A percentile compares a stretch with the other conserved stretches of the same genome.
phyloP scores from a whole-genome alignment of 2,113 vertebrate species.

The Epinephelus fuscoguttatus region DNA sequence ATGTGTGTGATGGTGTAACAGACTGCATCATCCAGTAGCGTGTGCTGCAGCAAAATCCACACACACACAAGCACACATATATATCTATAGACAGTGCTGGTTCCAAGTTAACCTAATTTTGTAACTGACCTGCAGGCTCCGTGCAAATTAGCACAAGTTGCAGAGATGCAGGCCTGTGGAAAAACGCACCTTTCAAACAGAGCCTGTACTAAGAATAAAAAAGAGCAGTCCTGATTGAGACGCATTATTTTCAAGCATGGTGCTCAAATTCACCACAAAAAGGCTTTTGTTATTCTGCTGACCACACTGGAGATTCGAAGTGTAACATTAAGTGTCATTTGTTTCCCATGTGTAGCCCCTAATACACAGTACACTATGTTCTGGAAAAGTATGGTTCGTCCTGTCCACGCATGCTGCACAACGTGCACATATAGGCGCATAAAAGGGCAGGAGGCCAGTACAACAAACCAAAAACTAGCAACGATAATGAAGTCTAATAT shows the following conservation, averaged over 20 bases:
- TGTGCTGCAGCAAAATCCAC: slow-evolving; percentile 24
- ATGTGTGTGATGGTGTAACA: slow-evolving; percentile 1
- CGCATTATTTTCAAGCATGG: background rate
- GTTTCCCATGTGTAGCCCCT: background rate
- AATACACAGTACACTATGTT: slow-evolving; percentile 15
- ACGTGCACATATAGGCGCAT: background rate
- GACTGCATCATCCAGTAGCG: slow-evolving; percentile 12
- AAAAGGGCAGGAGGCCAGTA: background rate
- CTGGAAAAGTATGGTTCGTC: slow-evolving; percentile 28
- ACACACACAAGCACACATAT: background rate
- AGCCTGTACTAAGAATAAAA: background rate
- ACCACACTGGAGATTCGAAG: background rate
- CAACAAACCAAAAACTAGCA: background rate
- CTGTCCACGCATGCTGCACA: slow-evolving; percentile 30
- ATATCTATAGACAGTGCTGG: background rate
- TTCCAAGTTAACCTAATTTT: slow-evolving; percentile 10
- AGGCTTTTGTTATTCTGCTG: background rate
- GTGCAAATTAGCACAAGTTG: slow-evolving; percentile 28
- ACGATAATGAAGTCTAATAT: background rate
- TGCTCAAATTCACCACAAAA: background rate
- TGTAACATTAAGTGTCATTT: background rate
- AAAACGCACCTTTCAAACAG: background rate
- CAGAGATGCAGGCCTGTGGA: slow-evolving; percentile 3
- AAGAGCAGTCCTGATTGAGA: background rate
- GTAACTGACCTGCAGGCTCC: slow-evolving; percentile 9